These are phyloP conservation scores for Drosophila sordidula DNA, from an alignment of 2,888 invertebrate genomes.

Conservation along the genomic window DNA sequence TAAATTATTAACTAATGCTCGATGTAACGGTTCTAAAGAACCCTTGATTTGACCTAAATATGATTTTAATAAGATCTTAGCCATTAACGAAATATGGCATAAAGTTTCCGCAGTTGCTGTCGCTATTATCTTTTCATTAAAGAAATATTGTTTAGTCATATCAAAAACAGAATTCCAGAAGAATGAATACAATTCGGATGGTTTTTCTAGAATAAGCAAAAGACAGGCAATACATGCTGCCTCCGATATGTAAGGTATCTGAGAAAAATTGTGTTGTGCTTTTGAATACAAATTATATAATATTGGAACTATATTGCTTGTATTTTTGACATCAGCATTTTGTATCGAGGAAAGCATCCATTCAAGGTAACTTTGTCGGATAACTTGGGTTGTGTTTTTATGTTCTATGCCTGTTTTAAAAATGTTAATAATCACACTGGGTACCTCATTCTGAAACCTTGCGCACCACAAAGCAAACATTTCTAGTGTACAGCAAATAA, in stretches of 20 bases:
- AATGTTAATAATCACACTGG: conserved; percentile 88
- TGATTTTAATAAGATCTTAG: conserved; percentile 89
- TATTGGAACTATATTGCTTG: conserved; percentile 87
- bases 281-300: conserved; percentile 90
- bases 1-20: conserved; percentile 89
- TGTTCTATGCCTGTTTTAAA: conserved; percentile 90
- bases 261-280: conserved; percentile 90
- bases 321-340: conserved; percentile 85
- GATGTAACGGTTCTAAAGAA: conserved; percentile 88
- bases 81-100: conserved; percentile 90
- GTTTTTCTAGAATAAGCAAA: conserved; percentile 88
- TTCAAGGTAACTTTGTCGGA: conserved; percentile 92
- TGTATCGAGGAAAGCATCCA: conserved; percentile 90
- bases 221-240: conserved; percentile 90
- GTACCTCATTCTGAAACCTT: conserved; percentile 88
- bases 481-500: conserved; percentile 91
- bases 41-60: conserved; percentile 89
- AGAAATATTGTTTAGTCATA: conserved; percentile 91
- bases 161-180: conserved; percentile 91
- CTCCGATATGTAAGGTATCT: conserved; percentile 90
- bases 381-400: conserved; percentile 91
- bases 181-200: conserved; percentile 85
- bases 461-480: conserved; percentile 92
- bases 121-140: conserved; percentile 92
- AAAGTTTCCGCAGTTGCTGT: conserved; percentile 90